Conservation (phyloP, 2,113 vertebrate genomes). For the Nothocercus nigrocapillus region DNA sequence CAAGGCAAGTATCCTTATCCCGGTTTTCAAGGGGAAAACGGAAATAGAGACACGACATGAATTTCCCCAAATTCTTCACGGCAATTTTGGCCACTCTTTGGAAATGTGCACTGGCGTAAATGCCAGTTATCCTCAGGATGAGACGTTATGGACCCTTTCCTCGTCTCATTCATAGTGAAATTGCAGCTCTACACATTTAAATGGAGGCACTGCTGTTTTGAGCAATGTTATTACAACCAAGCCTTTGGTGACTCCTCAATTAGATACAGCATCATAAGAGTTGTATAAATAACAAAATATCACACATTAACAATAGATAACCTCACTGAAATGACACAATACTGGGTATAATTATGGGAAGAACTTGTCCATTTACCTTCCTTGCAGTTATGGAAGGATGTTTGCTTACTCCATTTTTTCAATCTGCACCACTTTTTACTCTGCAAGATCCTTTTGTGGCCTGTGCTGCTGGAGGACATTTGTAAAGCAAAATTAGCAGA, state of each 20-base stretch:
- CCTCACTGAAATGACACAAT: neutral
- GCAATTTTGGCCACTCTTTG: neutral
- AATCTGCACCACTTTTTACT: neutral
- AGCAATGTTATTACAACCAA: neutral
- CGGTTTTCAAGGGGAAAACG: neutral
- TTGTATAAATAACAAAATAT: neutral
- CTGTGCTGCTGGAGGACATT: conserved; percentile 28
- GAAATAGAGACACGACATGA: neutral
- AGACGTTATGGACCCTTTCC: neutral
- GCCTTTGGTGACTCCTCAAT: neutral
- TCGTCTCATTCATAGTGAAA: neutral
- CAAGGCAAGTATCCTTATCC: neutral
- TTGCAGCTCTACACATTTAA: neutral
- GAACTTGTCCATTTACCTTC: neutral
- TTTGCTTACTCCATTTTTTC: neutral
- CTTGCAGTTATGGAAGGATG: neutral
- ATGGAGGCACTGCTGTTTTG: neutral
- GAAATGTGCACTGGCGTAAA: neutral
- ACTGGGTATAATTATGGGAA: neutral
- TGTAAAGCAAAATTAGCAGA: conserved; percentile 56
- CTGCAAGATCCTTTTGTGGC: neutral
- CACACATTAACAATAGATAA: neutral
- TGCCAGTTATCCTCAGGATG: neutral
- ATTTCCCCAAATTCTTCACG: neutral
- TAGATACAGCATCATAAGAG: neutral